These are phyloP conservation scores for Callipepla californica DNA, from an alignment of 2,113 vertebrate genomes.

Conservation along the genomic window DNA sequence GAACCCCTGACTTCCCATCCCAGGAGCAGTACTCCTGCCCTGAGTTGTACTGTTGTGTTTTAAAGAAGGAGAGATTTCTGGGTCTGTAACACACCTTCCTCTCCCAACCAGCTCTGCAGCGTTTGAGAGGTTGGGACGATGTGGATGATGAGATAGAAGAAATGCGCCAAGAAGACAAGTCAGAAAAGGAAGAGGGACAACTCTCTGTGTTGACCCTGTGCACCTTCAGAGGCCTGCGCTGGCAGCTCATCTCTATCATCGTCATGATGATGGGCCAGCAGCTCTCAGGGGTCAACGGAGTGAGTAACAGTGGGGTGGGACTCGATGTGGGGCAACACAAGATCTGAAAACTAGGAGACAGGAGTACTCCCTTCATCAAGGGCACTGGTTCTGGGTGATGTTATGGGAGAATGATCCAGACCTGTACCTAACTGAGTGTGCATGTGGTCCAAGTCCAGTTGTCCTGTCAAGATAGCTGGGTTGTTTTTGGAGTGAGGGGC, in stretches of 20 bases:
- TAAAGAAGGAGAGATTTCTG: neutral
- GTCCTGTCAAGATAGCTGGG: neutral
- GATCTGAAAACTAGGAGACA: neutral
- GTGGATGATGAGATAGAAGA: slow-evolving; percentile 86
- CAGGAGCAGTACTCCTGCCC: neutral
- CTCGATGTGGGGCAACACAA: neutral
- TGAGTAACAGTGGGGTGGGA: slow-evolving; percentile 44
- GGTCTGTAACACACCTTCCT: neutral
- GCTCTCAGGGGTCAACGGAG: slow-evolving; percentile 91
- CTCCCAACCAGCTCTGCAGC: slow-evolving; percentile 79
- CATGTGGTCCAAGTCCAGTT: neutral
- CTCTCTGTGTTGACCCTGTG: slow-evolving; percentile 85
- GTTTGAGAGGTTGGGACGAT: slow-evolving; percentile 81
- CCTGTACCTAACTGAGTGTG: neutral
- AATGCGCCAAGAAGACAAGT: slow-evolving; percentile 85
- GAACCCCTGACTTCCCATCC: neutral
- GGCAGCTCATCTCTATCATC: slow-evolving; percentile 90
- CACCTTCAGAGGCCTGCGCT: slow-evolving; percentile 83
- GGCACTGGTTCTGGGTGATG: fast-evolving
- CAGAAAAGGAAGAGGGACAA: slow-evolving; percentile 82
- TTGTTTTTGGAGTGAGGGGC: neutral
- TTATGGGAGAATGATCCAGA: neutral
- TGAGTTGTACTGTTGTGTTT: fast-evolving
- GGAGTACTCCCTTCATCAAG: neutral
- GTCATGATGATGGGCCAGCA: slow-evolving; percentile 92